phyloP scores from a whole-genome alignment of 2,888 invertebrate genomes.

The Coecobrya sp. region DNA sequence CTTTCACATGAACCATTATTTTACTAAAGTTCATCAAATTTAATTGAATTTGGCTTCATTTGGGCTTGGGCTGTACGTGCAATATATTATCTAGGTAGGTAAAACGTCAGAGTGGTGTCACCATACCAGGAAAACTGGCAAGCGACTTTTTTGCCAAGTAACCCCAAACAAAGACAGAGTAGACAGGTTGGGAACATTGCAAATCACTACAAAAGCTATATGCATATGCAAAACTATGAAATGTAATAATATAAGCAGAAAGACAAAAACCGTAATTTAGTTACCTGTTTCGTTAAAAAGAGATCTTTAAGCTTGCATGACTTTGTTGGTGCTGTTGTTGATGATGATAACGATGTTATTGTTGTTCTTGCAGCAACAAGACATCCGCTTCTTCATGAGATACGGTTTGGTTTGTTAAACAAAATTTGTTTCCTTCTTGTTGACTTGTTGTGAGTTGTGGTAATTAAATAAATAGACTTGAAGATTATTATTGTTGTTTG shows the following conservation, averaged over 20 bases:
- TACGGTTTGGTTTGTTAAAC: background rate
- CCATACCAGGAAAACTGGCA: too few relatives aligned
- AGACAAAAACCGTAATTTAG: background rate
- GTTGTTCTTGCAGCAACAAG: background rate
- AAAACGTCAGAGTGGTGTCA: too few relatives aligned
- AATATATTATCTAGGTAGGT: too few relatives aligned
- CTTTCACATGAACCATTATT: too few relatives aligned
- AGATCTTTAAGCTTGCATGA: constrained; percentile 77
- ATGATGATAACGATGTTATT: background rate
- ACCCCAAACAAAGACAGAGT: too few relatives aligned
- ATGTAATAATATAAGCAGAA: background rate
- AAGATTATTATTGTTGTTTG: background rate
- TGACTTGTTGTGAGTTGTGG: constrained; percentile 5
- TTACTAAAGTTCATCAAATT: too few relatives aligned
- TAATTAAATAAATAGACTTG: constrained; percentile 35
- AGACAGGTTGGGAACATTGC: too few relatives aligned
- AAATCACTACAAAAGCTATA: too few relatives aligned
- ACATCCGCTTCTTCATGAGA: constrained; percentile 70
- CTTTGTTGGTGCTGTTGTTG: constrained; percentile 38
- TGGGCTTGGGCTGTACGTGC: too few relatives aligned
- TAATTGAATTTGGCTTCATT: too few relatives aligned
- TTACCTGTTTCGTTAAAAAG: constrained; percentile 77
- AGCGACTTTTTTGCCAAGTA: too few relatives aligned
- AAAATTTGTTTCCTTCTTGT: constrained; percentile 17
- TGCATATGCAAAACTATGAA: too few relatives aligned